phyloP scores from a whole-genome alignment of 1,140 invertebrate genomes.

The Lepeophtheirus salmonis region DNA sequence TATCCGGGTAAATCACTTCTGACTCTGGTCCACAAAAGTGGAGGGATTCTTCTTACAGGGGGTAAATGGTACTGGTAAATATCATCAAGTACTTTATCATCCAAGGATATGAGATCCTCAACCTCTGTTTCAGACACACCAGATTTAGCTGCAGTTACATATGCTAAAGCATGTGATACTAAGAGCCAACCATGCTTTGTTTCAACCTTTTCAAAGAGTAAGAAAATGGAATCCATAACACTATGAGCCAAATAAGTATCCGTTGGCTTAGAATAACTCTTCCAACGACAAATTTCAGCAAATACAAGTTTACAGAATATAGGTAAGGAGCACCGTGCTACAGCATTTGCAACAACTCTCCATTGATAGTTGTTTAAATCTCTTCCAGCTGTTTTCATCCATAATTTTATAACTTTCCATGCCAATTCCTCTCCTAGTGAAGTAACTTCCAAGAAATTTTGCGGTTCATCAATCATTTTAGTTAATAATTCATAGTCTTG shows the following conservation, averaged over 20 bases:
- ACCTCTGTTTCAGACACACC: constrained; percentile 80
- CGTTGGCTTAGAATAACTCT: constrained; percentile 80
- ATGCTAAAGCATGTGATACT: constrained; percentile 79
- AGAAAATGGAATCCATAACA: constrained; percentile 94
- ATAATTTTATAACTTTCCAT: constrained; percentile 75
- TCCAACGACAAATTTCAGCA: constrained; percentile 87
- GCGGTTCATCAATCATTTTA: constrained; percentile 68
- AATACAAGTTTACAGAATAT: constrained; percentile 95
- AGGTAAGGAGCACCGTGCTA: constrained; percentile 78
- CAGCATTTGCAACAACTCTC: constrained; percentile 71
- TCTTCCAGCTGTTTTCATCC: constrained; percentile 74
- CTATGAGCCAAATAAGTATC: constrained; percentile 78
- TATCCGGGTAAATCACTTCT: constrained; percentile 87
- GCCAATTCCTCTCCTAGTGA: constrained; percentile 80
- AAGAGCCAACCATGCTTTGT: constrained; percentile 73
- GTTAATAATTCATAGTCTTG: constrained; percentile 64
- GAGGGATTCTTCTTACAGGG: constrained; percentile 79
- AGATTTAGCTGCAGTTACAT: constrained; percentile 79
- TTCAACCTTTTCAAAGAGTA: constrained; percentile 83
- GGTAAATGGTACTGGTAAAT: constrained; percentile 97
- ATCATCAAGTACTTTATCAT: constrained; percentile 80
- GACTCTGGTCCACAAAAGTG: constrained; percentile 83
- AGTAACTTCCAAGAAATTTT: constrained; percentile 80
- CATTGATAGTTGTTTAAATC: constrained; percentile 82
- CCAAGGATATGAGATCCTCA: constrained; percentile 80